phyloP scores from a whole-genome alignment of 2,113 vertebrate genomes.

The Triplophysa rosa region DNA sequence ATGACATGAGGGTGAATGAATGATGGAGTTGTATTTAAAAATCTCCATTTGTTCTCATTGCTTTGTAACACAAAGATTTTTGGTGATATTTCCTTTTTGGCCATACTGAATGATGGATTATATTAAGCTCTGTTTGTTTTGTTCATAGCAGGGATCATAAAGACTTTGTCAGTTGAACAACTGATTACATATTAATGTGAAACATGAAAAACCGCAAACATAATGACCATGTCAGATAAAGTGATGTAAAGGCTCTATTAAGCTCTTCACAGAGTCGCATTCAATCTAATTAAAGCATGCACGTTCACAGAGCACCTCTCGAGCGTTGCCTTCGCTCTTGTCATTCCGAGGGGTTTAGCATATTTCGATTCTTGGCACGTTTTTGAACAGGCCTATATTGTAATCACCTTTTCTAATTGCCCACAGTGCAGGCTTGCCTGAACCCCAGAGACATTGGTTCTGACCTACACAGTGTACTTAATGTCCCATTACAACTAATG shows the following conservation, averaged over 20 bases:
- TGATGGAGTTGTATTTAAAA: no score
- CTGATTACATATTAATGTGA: slow-evolving; percentile 18
- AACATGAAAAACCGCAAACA: slow-evolving; percentile 34
- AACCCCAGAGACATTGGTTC: slow-evolving; percentile 73
- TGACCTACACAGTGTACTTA: slow-evolving; percentile 77
- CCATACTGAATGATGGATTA: neutral
- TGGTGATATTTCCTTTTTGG: neutral
- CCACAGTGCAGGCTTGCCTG: slow-evolving; percentile 70
- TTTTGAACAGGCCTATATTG: slow-evolving; percentile 70
- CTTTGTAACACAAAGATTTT: neutral
- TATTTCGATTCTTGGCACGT: slow-evolving; percentile 65
- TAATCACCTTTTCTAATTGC: slow-evolving; percentile 79
- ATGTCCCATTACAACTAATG: slow-evolving; percentile 80
- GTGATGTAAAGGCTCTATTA: slow-evolving; percentile 47
- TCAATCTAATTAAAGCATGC: slow-evolving; percentile 54
- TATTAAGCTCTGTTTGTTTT: slow-evolving; percentile 21
- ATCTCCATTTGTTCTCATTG: neutral
- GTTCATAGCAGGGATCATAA: slow-evolving; percentile 10
- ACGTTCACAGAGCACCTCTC: slow-evolving; percentile 46
- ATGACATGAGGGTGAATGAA: no score
- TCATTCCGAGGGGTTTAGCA: slow-evolving; percentile 59
- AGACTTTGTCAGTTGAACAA: slow-evolving; percentile 1
- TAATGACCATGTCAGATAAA: slow-evolving; percentile 44
- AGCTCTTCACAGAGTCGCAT: slow-evolving; percentile 30
- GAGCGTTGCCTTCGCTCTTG: slow-evolving; percentile 42